A percentile compares a stretch with the other conserved stretches of the same genome.
Evolutionary conservation across 2,888 invertebrate species (phyloP).

Genomic region (Mythimna albipuncta): DNA sequence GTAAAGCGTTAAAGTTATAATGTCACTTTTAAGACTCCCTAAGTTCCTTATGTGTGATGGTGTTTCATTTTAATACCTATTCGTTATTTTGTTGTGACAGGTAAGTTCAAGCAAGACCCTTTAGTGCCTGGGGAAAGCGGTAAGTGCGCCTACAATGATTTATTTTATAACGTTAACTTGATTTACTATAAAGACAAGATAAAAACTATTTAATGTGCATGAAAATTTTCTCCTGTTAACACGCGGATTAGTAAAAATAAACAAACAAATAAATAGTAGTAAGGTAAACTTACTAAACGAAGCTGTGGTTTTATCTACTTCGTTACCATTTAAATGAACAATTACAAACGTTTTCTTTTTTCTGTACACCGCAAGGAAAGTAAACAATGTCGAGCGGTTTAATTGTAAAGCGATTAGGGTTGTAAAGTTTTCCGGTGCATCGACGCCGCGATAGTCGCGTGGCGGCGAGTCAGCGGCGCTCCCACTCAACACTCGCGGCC

Average conservation of each 20-base stretch:
- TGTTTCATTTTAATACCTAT: slow-evolving; percentile 66
- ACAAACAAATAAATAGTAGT: slow-evolving; percentile 14
- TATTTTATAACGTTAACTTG: slow-evolving; percentile 36
- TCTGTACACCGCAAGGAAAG: slow-evolving; percentile 77
- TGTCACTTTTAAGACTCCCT: slow-evolving; percentile 67
- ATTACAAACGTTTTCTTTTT: slow-evolving; percentile 57
- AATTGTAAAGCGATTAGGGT: slow-evolving; percentile 88
- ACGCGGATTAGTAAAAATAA: slow-evolving; percentile 5
- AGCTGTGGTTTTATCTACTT: slow-evolving; percentile 45
- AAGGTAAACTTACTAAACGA: slow-evolving; percentile 19
- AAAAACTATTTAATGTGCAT: neutral
- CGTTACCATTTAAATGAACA: slow-evolving; percentile 59
- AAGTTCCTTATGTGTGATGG: slow-evolving; percentile 68
- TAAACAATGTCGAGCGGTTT: slow-evolving; percentile 84
- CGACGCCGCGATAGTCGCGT: slow-evolving; percentile 81
- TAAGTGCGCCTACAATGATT: slow-evolving; percentile 59
- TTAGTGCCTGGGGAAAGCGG: slow-evolving; percentile 49
- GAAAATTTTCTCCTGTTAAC: slow-evolving; percentile 10
- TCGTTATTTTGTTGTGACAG: slow-evolving; percentile 74
- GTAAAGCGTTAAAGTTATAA: slow-evolving; percentile 67
- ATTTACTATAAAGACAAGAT: slow-evolving; percentile 16
- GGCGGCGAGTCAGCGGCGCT: slow-evolving; percentile 79
- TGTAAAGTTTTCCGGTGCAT: slow-evolving; percentile 89
- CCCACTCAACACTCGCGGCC: slow-evolving; percentile 83
- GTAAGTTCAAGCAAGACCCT: slow-evolving; percentile 67